Conservation (phyloP, 2,797 vertebrate species). For the Muraenolepis orangiensis region DNA sequence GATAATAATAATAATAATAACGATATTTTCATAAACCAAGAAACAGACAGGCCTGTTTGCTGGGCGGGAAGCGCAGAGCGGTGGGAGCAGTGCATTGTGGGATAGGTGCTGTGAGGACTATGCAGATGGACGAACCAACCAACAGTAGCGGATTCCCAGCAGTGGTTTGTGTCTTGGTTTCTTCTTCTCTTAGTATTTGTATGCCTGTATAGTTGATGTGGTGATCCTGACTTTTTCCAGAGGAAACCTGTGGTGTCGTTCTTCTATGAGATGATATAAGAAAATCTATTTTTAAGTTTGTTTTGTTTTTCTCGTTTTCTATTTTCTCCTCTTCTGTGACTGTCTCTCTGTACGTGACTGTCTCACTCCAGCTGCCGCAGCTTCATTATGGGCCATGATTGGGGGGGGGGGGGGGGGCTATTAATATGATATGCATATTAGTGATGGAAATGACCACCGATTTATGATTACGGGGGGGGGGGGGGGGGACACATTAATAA, state of each 20-base stretch:
- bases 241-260: slow-evolving; percentile 88
- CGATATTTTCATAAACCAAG: background rate
- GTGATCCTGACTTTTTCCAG: slow-evolving; percentile 83
- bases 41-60: slow-evolving; percentile 26
- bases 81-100: background rate
- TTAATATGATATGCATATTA: slow-evolving; percentile 70
- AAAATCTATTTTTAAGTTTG: slow-evolving; percentile 74
- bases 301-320: slow-evolving; percentile 67
- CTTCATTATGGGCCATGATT: slow-evolving; percentile 73
- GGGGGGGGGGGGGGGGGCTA: slow-evolving; percentile 30
- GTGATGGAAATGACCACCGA: slow-evolving; percentile 62
- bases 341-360: slow-evolving; percentile 79
- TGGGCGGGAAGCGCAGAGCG: slow-evolving; percentile 33
- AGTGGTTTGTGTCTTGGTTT: slow-evolving; percentile 35
- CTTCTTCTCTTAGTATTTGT: slow-evolving; percentile 75
- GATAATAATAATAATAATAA: too few species aligned
- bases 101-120: slow-evolving; percentile 48
- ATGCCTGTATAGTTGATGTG: slow-evolving; percentile 88
- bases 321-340: slow-evolving; percentile 77
- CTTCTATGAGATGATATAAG: slow-evolving; percentile 72
- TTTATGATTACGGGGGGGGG: slow-evolving; percentile 76
- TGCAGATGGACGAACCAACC: slow-evolving; percentile 31
- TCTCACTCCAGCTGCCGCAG: slow-evolving; percentile 92
- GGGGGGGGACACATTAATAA: slow-evolving; percentile 93
- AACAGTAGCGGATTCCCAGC: background rate